Percentiles rank a stretch among this genome's conserved stretches.
phyloP scores from a whole-genome alignment of 2,888 invertebrate species.

The Xanthia togata region DNA sequence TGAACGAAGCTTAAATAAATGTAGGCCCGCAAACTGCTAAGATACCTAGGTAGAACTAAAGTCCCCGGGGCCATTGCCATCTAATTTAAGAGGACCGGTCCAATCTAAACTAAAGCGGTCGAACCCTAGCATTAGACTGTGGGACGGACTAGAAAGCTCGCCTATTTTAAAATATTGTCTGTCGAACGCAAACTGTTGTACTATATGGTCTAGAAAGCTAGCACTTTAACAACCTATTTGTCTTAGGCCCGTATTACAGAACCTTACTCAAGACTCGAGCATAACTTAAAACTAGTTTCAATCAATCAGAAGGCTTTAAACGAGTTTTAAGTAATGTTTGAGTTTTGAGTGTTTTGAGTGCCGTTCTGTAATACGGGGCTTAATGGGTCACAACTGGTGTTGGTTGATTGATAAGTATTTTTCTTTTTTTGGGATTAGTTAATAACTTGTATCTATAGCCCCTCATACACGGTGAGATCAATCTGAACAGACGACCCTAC shows the following conservation, averaged over 20 bases:
- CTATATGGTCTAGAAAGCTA: constrained; percentile 13
- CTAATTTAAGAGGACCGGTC: constrained; percentile 18
- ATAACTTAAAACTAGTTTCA: no score
- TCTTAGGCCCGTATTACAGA: no score
- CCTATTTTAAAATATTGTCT: constrained; percentile 22
- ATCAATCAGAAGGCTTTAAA: no score
- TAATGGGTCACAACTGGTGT: constrained; percentile 9
- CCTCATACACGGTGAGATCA: not conserved
- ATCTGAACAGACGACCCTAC: not conserved
- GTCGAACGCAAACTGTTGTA: constrained; percentile 17
- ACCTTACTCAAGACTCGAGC: no score
- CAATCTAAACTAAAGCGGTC: constrained; percentile 15
- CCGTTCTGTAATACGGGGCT: no score
- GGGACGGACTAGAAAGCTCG: constrained; percentile 36
- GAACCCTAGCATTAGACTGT: constrained; percentile 17
- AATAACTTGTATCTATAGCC: not conserved
- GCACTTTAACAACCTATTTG: constrained; percentile 21
- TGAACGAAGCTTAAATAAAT: no score
- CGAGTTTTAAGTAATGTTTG: no score
- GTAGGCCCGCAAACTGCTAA: not conserved
- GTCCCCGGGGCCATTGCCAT: not conserved
- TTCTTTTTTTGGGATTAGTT: not conserved
- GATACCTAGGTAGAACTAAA: not conserved
- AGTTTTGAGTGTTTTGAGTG: no score
- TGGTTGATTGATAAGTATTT: not conserved